phyloP scores from a whole-genome alignment of 2,888 invertebrate species.

The Pachymerium ferrugineum region DNA sequence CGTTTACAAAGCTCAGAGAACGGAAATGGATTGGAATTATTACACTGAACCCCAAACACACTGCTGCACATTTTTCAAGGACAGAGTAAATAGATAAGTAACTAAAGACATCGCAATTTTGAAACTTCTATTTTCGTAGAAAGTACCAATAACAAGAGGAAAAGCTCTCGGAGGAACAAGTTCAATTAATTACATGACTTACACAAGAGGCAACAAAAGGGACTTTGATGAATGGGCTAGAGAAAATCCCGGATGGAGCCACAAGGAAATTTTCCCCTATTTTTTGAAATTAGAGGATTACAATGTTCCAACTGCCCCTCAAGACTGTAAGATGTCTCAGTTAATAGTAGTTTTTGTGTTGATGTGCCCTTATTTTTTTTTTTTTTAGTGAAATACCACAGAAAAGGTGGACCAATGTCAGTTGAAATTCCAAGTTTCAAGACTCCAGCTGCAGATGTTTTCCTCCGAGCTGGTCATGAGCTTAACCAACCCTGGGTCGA shows the following conservation, averaged over 20 bases:
- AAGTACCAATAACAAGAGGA: conserved; percentile 41
- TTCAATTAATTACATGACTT: conserved; percentile 51
- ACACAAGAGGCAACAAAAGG: conserved; percentile 49
- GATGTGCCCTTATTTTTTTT: neutral
- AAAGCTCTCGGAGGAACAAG: conserved; percentile 50
- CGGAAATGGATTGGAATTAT: conserved; percentile 41
- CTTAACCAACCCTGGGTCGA: conserved; percentile 39
- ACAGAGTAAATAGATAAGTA: neutral
- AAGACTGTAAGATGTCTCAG: conserved; percentile 1
- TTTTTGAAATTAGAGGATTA: conserved; percentile 50
- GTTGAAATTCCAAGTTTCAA: neutral
- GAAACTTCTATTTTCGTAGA: neutral
- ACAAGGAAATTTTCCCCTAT: conserved; percentile 50
- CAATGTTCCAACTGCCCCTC: conserved; percentile 42
- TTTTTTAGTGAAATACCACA: neutral
- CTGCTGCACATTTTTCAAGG: conserved; percentile 23
- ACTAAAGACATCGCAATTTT: neutral
- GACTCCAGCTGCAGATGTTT: conserved; percentile 31
- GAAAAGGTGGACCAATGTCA: neutral
- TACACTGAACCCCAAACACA: conserved; percentile 39
- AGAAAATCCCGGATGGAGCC: conserved; percentile 50
- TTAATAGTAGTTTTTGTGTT: neutral
- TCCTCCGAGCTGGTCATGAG: conserved; percentile 37
- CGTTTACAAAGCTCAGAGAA: neutral
- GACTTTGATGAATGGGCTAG: conserved; percentile 50